These are phyloP conservation scores for Pipistrellus nathusii DNA, from an alignment of 2,797 vertebrate genomes.

Conservation along the genomic window DNA sequence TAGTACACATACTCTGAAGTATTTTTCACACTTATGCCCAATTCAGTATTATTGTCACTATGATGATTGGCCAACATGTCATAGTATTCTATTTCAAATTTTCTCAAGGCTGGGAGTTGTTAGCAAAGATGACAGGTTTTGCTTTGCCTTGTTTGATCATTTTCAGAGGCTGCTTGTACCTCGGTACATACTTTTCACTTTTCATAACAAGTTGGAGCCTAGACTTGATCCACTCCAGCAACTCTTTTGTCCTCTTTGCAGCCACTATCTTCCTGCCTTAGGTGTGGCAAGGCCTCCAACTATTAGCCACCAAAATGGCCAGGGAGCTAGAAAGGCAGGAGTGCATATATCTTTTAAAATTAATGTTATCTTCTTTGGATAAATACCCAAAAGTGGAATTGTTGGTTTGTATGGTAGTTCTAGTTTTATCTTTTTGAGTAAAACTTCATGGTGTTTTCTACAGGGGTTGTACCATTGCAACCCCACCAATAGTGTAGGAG, in stretches of 20 bases:
- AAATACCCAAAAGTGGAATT: neutral
- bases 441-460: neutral
- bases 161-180: neutral
- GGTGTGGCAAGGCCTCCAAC: neutral
- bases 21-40: neutral
- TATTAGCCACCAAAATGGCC: neutral
- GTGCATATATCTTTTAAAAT: neutral
- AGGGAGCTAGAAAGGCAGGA: neutral
- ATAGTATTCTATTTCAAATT: too few species aligned
- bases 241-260: neutral
- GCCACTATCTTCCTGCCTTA: neutral
- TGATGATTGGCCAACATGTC: neutral
- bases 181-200: neutral
- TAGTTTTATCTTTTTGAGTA: neutral
- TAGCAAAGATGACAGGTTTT: neutral
- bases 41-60: neutral
- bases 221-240: neutral
- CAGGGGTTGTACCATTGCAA: neutral
- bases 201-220: neutral
- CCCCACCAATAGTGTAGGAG: neutral
- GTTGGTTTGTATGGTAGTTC: neutral
- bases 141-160: neutral
- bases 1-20: neutral
- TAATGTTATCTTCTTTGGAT: neutral
- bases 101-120: neutral